Evolutionary conservation across 2,113 vertebrate genomes (phyloP).

Genomic region (Leuciscus idus): DNA sequence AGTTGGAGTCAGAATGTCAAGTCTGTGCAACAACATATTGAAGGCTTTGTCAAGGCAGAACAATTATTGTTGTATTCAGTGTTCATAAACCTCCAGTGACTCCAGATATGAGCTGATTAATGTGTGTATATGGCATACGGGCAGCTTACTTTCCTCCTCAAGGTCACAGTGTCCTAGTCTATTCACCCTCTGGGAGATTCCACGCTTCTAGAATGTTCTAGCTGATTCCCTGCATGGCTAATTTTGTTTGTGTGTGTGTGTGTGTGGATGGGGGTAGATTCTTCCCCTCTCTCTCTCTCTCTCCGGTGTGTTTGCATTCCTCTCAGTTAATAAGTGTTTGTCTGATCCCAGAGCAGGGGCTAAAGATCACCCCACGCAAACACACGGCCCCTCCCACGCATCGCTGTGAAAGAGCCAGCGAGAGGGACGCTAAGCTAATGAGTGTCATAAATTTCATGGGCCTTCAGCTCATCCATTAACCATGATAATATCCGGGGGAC

Average conservation of each 20-base stretch:
- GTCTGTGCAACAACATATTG: not conserved
- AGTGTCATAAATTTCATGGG: conserved; percentile 55
- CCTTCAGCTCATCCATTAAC: conserved; percentile 53
- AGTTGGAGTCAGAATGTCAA: not conserved
- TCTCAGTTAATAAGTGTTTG: conserved; percentile 82
- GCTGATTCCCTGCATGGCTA: conserved; percentile 44
- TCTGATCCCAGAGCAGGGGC: conserved; percentile 68
- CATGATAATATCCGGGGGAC: conserved; percentile 39
- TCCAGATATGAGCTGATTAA: conserved; percentile 19
- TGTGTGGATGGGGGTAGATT: conserved; percentile 31
- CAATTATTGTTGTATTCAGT: not conserved
- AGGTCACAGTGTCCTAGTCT: conserved; percentile 48
- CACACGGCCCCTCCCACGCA: conserved; percentile 35
- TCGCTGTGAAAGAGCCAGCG: conserved; percentile 57
- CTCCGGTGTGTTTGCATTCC: conserved; percentile 76
- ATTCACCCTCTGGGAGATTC: conserved; percentile 28
- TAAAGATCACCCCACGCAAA: conserved; percentile 64
- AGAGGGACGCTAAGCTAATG: conserved; percentile 50
- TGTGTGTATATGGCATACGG: not conserved
- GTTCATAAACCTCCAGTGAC: not conserved
- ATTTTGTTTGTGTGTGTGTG: conserved; percentile 44
- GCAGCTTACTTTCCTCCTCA: conserved; percentile 26
- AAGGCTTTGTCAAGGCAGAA: not conserved
- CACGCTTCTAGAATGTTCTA: conserved; percentile 60
- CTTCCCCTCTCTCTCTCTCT: conserved; percentile 36